Evolutionary conservation across 2,113 vertebrate species (phyloP).

Genomic region (Bambusicola thoracicus): DNA sequence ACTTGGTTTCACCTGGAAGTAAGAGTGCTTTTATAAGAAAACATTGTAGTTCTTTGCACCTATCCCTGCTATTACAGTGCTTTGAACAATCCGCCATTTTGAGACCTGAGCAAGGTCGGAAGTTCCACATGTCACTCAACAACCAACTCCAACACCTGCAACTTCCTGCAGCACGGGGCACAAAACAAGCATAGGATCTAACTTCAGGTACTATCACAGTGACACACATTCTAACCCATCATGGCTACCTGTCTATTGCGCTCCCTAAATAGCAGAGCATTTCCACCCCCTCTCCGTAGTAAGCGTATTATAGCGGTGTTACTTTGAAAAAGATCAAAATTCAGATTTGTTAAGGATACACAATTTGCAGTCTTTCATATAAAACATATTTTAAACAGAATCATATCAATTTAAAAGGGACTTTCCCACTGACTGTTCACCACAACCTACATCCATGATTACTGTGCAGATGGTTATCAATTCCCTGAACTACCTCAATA

Average conservation of each 20-base stretch:
- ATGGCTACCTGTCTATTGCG: background rate
- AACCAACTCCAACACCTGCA: background rate
- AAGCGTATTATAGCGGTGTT: background rate
- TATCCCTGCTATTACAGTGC: background rate
- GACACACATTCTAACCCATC: background rate
- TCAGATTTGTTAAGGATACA: background rate
- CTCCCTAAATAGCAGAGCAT: background rate
- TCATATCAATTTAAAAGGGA: background rate
- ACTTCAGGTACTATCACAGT: background rate
- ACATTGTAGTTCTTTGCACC: background rate
- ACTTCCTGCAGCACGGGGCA: background rate
- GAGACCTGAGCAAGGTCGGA: background rate
- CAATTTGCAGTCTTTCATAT: background rate
- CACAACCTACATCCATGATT: background rate
- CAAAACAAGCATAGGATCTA: background rate
- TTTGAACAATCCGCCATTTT: background rate
- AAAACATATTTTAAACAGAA: background rate
- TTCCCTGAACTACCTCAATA: background rate
- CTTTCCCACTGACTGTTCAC: background rate
- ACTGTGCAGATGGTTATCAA: background rate
- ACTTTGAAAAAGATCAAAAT: background rate
- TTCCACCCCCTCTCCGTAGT: too few relatives aligned
- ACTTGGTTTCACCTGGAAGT: constrained; percentile 92
- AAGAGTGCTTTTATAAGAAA: background rate
- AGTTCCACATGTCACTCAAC: background rate